phyloP scores from a whole-genome alignment of 2,888 invertebrate species.

The Hyalella azteca region DNA sequence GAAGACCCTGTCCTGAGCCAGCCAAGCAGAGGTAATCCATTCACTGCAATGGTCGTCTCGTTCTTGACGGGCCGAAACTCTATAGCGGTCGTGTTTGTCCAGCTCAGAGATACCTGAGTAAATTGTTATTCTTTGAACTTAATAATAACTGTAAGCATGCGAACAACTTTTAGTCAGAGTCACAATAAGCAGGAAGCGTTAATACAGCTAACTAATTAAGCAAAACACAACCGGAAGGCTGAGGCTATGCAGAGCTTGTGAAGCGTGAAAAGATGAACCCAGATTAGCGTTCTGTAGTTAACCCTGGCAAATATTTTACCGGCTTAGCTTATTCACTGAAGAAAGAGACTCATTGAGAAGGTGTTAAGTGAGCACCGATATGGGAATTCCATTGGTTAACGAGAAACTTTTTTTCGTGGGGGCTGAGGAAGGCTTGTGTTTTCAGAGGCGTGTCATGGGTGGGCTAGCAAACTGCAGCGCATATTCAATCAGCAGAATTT shows the following conservation, averaged over 20 bases:
- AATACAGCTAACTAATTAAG: constrained; percentile 3
- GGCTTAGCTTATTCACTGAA: not conserved
- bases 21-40: too few species aligned
- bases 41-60: too few species aligned
- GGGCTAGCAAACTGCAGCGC: too few species aligned
- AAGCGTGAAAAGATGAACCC: not conserved
- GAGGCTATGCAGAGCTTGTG: not conserved
- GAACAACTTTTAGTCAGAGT: not conserved
- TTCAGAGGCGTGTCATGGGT: too few species aligned
- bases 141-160: not conserved
- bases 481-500: too few species aligned
- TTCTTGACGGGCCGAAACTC: too few species aligned
- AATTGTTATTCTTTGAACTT: not conserved
- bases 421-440: too few species aligned
- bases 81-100: too few species aligned
- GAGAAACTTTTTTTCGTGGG: too few species aligned
- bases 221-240: not conserved
- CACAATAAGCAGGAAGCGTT: not conserved
- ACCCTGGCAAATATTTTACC: not conserved
- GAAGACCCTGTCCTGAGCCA: too few species aligned
- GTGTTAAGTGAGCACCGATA: constrained; percentile 23
- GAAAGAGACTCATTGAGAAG: not conserved
- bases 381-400: not conserved
- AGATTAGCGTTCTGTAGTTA: not conserved
- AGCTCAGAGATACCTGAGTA: too few species aligned